phyloP scores from a whole-genome alignment of 2,888 invertebrate genomes.

The Syrphus vitripennis region DNA sequence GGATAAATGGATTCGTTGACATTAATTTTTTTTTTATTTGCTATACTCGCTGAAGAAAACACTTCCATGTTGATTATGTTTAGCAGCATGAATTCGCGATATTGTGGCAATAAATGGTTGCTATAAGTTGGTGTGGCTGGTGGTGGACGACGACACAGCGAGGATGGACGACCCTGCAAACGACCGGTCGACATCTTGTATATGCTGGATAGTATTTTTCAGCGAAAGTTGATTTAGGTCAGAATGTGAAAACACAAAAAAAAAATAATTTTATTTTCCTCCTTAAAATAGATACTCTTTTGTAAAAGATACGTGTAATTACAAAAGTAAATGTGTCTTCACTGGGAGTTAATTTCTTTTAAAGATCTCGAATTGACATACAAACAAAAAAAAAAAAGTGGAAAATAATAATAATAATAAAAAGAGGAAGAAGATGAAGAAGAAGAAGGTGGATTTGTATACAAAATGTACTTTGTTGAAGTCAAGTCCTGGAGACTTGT shows the following conservation, averaged over 20 bases:
- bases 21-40: constrained; percentile 37
- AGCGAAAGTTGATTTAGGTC: constrained; percentile 70
- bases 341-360: constrained; percentile 47
- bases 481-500: no score
- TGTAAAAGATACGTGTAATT: constrained; percentile 66
- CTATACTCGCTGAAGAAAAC: constrained; percentile 2
- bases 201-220: constrained; percentile 2
- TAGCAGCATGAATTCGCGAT: constrained; percentile 14
- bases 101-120: background rate
- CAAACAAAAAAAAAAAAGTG: background rate
- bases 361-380: background rate
- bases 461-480: background rate
- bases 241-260: constrained; percentile 62
- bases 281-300: constrained; percentile 53
- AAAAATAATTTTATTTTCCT: constrained; percentile 21
- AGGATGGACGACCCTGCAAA: background rate
- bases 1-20: constrained; percentile 58
- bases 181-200: background rate
- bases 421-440: background rate
- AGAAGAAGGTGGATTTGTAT: constrained; percentile 19
- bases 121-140: background rate
- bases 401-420: background rate
- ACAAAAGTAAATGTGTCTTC: constrained; percentile 62
- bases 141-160: background rate
- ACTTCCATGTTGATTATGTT: constrained; percentile 44